Base-by-base conservation (phyloP, 2,797 vertebrate species). In the Molossus alvarezi region DNA sequence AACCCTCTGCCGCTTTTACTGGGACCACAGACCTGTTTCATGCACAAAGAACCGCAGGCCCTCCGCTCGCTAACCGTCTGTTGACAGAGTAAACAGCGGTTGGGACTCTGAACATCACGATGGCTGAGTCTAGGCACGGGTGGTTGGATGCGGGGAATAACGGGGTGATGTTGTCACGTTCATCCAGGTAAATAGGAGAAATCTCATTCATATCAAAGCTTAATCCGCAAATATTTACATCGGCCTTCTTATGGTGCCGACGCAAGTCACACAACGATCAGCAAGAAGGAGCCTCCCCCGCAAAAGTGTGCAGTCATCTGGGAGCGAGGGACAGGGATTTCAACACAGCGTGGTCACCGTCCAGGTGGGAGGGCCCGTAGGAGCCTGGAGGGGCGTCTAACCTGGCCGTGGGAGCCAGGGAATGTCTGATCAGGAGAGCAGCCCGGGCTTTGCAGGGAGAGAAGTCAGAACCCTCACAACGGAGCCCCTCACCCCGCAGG, bases 361-460 rank as follows among this genome's bases (percentile, higher is more conserved):
- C 33, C 41, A 69, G 18, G 25, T 2, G 11, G 41, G 27, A 58
- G 15, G 60, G 21, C 3, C 53, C 3, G 4, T 3, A 20, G 29
- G 21, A 20, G 2, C 17, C 0, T 1, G 9, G 18, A 33, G 21
- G 27, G 21, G 10, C 25, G 9, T 37, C 20, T 2, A 27, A 14
- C 41, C 5, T 9, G 62, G 71, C 9, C 55, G 14, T 41, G 20
- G 45, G 1, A 64, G 48, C 23, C n/a, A 33, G n/a, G 7, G 27
- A 18, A 73, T 33, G 41, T 88, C 48, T 57, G 37, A 41, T 33
- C 29, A 67, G 57, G 37, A 65, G 27, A 9, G 7, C 4, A 60
- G 18, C 75, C 1, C 23, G 25, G 71, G 27, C 15, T 90, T 51
- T 60, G 5, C 13, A 65, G 37, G 51, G 17, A 13, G 1, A 33